A percentile compares a stretch with the other conserved stretches of the same genome.
phyloP scores from a whole-genome alignment of 2,888 invertebrate species.

The Cerceris ruficornis region DNA sequence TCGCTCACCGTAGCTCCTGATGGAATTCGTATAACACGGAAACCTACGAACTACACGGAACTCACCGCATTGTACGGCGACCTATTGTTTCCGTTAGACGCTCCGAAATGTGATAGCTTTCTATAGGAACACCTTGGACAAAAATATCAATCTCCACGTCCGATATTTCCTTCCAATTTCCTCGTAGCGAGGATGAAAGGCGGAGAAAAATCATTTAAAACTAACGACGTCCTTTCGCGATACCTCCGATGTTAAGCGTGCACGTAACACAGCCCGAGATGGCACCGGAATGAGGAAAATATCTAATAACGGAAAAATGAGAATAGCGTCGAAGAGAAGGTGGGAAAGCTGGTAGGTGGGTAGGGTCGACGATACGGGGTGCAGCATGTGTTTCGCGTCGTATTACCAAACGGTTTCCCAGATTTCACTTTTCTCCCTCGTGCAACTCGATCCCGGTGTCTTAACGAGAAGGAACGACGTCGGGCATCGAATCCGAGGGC shows the following conservation, averaged over 20 bases:
- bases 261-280: constrained; percentile 40
- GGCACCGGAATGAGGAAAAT: constrained; percentile 60
- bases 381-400: constrained; percentile 69
- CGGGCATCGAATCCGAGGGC: constrained; percentile 10
- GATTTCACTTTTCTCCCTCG: constrained; percentile 63
- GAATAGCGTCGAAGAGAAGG: constrained; percentile 36
- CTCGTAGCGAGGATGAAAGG: too few relatives aligned
- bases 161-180: too few relatives aligned
- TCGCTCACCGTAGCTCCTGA: too few relatives aligned
- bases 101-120: too few relatives aligned
- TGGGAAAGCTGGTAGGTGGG: constrained; percentile 32
- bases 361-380: constrained; percentile 39
- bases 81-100: too few relatives aligned
- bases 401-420: constrained; percentile 73
- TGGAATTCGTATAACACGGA: too few relatives aligned
- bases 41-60: too few relatives aligned
- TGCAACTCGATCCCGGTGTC: constrained; percentile 67
- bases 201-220: too few relatives aligned
- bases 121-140: too few relatives aligned
- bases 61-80: too few relatives aligned
- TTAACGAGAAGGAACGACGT: constrained; percentile 43
- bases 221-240: too few relatives aligned
- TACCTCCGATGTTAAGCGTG: not conserved
- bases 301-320: constrained; percentile 69
- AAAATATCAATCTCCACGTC: too few relatives aligned